phyloP scores from a whole-genome alignment of 2,888 invertebrate genomes.

The Silvanus unidentatus region DNA sequence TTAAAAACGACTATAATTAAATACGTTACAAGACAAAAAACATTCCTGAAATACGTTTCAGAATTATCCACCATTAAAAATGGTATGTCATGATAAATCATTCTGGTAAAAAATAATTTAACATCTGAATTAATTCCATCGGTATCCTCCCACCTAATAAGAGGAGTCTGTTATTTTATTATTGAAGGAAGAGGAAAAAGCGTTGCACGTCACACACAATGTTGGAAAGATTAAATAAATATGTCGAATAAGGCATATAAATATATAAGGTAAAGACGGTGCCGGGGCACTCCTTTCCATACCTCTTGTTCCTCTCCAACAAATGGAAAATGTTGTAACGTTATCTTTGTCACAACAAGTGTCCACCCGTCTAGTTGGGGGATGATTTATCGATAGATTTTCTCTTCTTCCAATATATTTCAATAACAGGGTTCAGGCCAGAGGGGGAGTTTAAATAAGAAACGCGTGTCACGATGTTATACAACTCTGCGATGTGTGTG shows the following conservation, averaged over 20 bases:
- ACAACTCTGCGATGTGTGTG: too few relatives aligned
- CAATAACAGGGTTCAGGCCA: conserved; percentile 24
- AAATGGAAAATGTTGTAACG: conserved; percentile 13
- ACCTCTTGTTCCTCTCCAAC: conserved; percentile 5
- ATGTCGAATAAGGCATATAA: conserved; percentile 9
- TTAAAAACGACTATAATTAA: too few relatives aligned
- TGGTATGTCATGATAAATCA: too few relatives aligned
- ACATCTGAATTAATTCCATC: background rate
- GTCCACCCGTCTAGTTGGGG: conserved; percentile 26
- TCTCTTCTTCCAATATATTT: conserved; percentile 25
- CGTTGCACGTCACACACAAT: too few relatives aligned
- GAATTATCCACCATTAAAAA: too few relatives aligned
- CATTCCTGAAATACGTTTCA: too few relatives aligned
- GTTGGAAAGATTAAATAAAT: conserved; percentile 10
- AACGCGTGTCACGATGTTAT: conserved; percentile 23
- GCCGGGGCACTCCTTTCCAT: conserved; percentile 3
- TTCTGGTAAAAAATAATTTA: too few relatives aligned
- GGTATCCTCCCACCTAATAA: background rate
- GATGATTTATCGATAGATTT: conserved; percentile 28
- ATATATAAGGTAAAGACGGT: conserved; percentile 3
- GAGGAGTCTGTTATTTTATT: too few relatives aligned
- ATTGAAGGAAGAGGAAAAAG: too few relatives aligned
- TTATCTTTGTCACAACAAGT: conserved; percentile 23
- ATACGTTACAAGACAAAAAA: too few relatives aligned
- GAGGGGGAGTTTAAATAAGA: conserved; percentile 22